These are phyloP conservation scores for Eolophus roseicapilla DNA, from an alignment of 2,113 vertebrate species.

Conservation along the genomic window DNA sequence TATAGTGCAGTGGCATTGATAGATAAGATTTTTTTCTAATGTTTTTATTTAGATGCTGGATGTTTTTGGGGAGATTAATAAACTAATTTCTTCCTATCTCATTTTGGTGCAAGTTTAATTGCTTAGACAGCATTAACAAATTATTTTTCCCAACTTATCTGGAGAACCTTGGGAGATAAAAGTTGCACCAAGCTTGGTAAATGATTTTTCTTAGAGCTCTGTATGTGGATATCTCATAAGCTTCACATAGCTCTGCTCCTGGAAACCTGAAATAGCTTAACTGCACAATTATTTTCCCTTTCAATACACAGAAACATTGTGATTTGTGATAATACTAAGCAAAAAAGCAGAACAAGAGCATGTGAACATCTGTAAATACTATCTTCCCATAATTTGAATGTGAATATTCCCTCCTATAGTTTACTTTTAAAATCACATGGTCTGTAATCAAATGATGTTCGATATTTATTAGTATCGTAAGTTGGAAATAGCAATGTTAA, in stretches of 20 bases:
- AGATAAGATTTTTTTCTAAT: not conserved
- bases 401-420: constrained; percentile 9
- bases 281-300: not conserved
- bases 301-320: not conserved
- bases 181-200: not conserved
- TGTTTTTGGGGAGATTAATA: not conserved
- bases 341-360: not conserved
- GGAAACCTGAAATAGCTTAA: not conserved
- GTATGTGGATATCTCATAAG: not conserved
- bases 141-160: not conserved
- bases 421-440: not conserved
- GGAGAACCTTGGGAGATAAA: not conserved
- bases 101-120: not conserved
- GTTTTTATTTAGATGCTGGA: not conserved
- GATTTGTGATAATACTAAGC: not conserved
- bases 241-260: not conserved
- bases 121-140: not conserved
- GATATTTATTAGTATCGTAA: not conserved
- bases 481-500: not conserved
- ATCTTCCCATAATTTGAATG: not conserved
- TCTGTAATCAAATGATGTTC: not conserved
- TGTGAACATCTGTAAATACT: not conserved
- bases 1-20: not conserved
- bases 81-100: not conserved
- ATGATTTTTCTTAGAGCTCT: not conserved